Evolutionary conservation across 2,888 invertebrate genomes (phyloP), one percentile per base, ranked within the genome.

Genomic region (Ophion ventricosus): DNA sequence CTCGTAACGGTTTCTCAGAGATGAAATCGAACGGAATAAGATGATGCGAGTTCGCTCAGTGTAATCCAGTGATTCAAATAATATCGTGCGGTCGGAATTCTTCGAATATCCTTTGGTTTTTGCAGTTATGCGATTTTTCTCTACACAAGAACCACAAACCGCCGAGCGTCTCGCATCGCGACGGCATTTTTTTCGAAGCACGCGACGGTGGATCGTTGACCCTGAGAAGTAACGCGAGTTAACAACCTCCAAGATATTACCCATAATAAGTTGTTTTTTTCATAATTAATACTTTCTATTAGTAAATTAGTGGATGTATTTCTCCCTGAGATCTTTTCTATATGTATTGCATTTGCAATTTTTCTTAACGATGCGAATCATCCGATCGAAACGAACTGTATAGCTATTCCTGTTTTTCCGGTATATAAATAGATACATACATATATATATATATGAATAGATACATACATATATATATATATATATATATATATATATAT

Each of bases 61-160:
- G 4, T 49, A 17, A 3, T 69, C 43, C 35, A 0, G 26, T 57
- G 54, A 72, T 57, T 40, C 69, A 35, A 69, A 54, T 26, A 29
- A 49, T 17, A 67, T 67, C 43, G 49, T n/a, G 20, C 25, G 72
- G 49, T 49, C 49, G 49, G 49, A 72, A 82, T 82, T 66, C 73
- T 78, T 73, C 40, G 49, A 66, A 73, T 67, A 78, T 82, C 56
- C 40, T 26, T 72, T 66, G 73, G 59, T 82, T 29, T 63, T 10
- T 3, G n/a, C 64, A 66, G 56, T 56, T 35, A 35, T 61, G 67
- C n/a, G 49, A 57, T 43, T 29, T 26, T 76, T 57, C 20, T 54
- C 5, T 56, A 49, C 49, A 67, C 20, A 29, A 69, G 66, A 67
- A 72, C 72, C 72, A 23, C 76, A 59, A 67, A 78, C 35, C 35